These are phyloP conservation scores for Paracentrotus lividus DNA, from an alignment of 53 echinoderm and acorn worm species.

Conservation along the genomic window DNA sequence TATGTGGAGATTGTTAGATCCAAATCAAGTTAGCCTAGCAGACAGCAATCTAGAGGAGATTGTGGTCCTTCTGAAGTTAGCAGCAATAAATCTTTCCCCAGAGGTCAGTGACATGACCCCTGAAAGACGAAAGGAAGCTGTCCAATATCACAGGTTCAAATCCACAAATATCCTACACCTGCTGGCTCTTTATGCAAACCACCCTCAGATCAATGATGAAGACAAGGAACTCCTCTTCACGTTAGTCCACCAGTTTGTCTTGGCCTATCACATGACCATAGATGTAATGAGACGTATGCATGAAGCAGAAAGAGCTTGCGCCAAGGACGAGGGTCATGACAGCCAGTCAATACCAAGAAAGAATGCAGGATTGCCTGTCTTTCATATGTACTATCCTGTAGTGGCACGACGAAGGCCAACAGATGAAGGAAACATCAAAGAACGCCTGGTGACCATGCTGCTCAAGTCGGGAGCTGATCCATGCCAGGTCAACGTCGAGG, in stretches of 20 bases:
- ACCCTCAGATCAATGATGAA: slow-evolving; percentile 19
- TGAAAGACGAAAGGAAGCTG: slow-evolving; percentile 38
- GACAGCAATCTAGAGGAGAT: slow-evolving; percentile 56
- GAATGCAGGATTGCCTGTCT: slow-evolving; percentile 23
- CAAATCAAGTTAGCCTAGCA: slow-evolving; percentile 19
- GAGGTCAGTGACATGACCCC: slow-evolving; percentile 14
- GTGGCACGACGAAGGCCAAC: slow-evolving; percentile 14
- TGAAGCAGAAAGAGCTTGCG: neutral
- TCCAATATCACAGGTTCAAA: slow-evolving; percentile 46
- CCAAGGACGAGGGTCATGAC: neutral
- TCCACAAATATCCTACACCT: neutral
- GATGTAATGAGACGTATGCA: neutral
- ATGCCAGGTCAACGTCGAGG: neutral
- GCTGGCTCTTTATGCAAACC: slow-evolving; percentile 49
- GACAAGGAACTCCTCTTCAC: slow-evolving; percentile 36
- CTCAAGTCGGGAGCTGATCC: slow-evolving; percentile 59
- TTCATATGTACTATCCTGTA: slow-evolving; percentile 28
- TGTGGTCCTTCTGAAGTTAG: slow-evolving; percentile 39
- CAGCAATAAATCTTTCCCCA: slow-evolving; percentile 47
- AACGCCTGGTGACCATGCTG: slow-evolving; percentile 43
- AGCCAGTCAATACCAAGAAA: neutral
- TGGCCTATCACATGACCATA: slow-evolving; percentile 34
- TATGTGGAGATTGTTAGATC: slow-evolving; percentile 3
- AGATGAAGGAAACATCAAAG: neutral
- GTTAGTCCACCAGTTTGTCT: slow-evolving; percentile 15